Conservation (phyloP, 2,888 invertebrate genomes). For the Alsophila aescularia region DNA sequence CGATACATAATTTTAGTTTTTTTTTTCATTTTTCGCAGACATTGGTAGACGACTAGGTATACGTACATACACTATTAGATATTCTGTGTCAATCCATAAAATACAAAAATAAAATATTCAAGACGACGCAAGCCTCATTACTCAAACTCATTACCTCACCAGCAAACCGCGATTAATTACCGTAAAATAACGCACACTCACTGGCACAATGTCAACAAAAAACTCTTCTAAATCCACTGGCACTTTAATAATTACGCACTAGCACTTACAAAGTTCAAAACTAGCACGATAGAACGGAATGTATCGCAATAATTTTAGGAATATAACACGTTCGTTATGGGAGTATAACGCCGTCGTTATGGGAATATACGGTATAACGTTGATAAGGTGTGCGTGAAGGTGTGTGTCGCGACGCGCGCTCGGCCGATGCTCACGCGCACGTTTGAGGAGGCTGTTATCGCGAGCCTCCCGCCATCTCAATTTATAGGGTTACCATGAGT, state of each 20-base stretch:
- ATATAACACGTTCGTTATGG: neutral
- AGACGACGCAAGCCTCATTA: constrained; percentile 11
- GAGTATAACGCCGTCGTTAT: neutral
- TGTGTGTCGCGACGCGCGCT: constrained; percentile 61
- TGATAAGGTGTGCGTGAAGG: constrained; percentile 16
- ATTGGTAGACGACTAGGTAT: no score
- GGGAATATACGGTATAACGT: constrained; percentile 5
- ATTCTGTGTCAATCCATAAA: neutral
- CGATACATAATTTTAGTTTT: no score
- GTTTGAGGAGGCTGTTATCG: constrained; percentile 70
- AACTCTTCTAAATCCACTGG: constrained; percentile 5
- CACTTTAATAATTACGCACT: constrained; percentile 8
- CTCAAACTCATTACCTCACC: constrained; percentile 12
- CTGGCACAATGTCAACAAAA: constrained; percentile 17
- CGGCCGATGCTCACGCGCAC: constrained; percentile 68
- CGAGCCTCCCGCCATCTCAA: constrained; percentile 47
- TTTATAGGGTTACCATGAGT: constrained; percentile 41
- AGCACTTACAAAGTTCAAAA: neutral
- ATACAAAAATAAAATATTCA: neutral
- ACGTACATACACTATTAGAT: no score
- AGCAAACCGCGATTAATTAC: constrained; percentile 4
- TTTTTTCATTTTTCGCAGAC: no score
- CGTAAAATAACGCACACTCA: constrained; percentile 23
- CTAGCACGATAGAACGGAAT: neutral
- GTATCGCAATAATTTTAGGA: neutral